Evolutionary conservation across 2,797 vertebrate species (phyloP), one percentile per base, ranked within the genome.

Genomic region (Amblyopsis hoosieri): DNA sequence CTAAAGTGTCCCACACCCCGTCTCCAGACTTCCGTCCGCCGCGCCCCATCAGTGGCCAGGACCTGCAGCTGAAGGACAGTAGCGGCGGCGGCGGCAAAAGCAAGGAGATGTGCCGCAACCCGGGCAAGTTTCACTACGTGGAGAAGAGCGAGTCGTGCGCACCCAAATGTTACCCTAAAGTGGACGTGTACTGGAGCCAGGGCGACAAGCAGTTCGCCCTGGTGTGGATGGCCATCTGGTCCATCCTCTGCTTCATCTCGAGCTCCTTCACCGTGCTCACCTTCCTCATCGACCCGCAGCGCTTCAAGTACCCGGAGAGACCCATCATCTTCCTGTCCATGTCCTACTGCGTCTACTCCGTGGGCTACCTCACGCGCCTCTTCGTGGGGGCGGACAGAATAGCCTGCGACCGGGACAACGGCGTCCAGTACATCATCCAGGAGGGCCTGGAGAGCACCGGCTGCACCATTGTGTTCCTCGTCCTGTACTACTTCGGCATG

Each of bases 401-500:
- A 1, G 96, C 98, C 75, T 99, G 98, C 9, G 97, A 98, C 76
- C 88, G 93, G 53, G 98, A 99, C 94, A 94, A 90, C 6, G 97
- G 97, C 0, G 93, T 96, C 52, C 96, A 96, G 68, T 99, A 99
- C 64, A 92, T 99, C 61, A 98, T 99, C 88, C 98, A 99, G 87
- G 98, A 99, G 81, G 98, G 98, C 2, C 84, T 99, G 89, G 97
- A 99, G 91, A 98, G 96, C 91, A 98, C 98, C 0, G 97, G 98
- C 67, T 99, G 98, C 91, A 99, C 97, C 51, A 94, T 99, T 6
- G 98, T 99, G 31, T 99, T 99, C 85, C 94, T 99, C 60, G 93
- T 99, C 4, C 93, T 99, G 19, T 99, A 99, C 66, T 99, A 99
- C 85, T 99, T 99, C 1, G 98, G 98, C 15, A 99, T 99, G 98